Conservation (phyloP, 2,113 vertebrate species). For the Carassius auratus region DNA sequence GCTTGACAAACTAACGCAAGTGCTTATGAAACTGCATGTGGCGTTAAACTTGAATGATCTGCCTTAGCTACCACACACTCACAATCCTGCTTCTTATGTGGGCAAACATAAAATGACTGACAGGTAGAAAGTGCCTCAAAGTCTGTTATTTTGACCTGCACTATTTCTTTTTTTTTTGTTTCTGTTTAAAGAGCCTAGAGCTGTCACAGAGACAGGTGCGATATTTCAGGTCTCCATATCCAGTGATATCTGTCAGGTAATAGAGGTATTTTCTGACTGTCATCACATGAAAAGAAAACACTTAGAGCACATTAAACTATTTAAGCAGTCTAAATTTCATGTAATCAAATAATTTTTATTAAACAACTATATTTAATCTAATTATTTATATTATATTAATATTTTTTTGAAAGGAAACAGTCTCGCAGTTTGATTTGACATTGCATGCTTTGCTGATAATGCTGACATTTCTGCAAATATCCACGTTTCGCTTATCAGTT, state of each 20-base stretch:
- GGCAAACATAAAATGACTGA: background rate
- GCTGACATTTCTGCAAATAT: background rate
- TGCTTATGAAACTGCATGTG: background rate
- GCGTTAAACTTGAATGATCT: background rate
- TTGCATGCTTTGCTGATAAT: background rate
- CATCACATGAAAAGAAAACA: background rate
- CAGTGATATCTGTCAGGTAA: background rate
- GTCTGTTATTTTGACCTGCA: conserved; percentile 16
- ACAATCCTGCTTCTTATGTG: background rate
- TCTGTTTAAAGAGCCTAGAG: background rate
- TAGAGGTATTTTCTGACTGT: background rate
- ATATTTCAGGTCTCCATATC: background rate
- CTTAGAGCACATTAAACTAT: background rate
- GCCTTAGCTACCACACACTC: background rate
- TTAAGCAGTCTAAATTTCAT: background rate
- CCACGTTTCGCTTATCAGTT: background rate
- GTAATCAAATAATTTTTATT: background rate
- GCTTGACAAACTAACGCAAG: background rate
- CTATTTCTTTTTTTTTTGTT: background rate
- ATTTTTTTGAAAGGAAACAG: background rate
- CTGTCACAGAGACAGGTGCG: background rate
- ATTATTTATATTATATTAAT: background rate
- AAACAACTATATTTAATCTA: background rate
- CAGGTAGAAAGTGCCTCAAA: background rate
- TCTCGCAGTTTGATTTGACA: background rate